phyloP scores from a whole-genome alignment of 2,888 invertebrate genomes.

The Catocala sponsa region DNA sequence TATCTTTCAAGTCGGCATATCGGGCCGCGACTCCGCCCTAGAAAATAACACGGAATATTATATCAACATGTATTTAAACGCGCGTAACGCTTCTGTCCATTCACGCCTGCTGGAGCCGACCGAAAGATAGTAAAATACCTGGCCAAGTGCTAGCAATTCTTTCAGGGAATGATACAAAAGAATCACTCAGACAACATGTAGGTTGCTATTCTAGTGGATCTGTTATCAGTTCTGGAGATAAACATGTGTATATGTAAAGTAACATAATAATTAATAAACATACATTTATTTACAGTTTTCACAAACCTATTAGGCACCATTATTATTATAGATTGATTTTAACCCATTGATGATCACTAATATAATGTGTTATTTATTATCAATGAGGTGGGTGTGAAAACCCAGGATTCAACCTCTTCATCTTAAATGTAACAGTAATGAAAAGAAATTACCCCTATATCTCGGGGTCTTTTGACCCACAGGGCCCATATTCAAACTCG shows the following conservation, averaged over 20 bases:
- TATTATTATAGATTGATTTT: too few relatives aligned
- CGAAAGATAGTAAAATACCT: constrained; percentile 89
- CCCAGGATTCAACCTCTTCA: too few relatives aligned
- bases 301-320: constrained; percentile 7
- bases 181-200: constrained; percentile 48
- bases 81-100: constrained; percentile 58
- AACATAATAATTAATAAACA: background rate
- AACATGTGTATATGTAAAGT: constrained; percentile 6
- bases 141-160: constrained; percentile 77
- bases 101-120: constrained; percentile 65
- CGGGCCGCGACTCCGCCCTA: constrained; percentile 91
- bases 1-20: constrained; percentile 96
- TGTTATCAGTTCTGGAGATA: constrained; percentile 38
- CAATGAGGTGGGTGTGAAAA: too few relatives aligned
- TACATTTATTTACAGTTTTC: constrained; percentile 1
- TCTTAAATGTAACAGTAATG: too few relatives aligned
- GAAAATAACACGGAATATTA: constrained; percentile 74
- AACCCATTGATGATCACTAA: too few relatives aligned
- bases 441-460: too few relatives aligned
- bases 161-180: constrained; percentile 62
- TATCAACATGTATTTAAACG: constrained; percentile 37
- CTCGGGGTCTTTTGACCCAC: too few relatives aligned
- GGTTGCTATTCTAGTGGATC: constrained; percentile 33
- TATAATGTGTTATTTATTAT: too few relatives aligned
- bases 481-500: too few relatives aligned